Base-by-base conservation (phyloP, 2,888 invertebrate genomes). In the Troides oblongomaculatus region DNA sequence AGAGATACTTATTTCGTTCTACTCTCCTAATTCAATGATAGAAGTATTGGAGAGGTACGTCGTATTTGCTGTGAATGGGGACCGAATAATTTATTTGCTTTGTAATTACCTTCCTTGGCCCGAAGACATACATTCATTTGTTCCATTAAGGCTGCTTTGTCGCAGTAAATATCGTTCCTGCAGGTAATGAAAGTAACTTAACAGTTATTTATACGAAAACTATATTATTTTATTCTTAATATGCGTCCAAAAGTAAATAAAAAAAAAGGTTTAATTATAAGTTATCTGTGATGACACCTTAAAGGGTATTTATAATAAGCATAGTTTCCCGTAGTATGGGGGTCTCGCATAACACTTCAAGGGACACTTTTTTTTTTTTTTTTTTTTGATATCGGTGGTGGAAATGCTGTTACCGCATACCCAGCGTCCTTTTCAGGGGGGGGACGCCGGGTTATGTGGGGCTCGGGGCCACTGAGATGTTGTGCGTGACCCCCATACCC, bases 31-130 rank as follows among this genome's bases (percentile, higher is more conserved):
- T 50, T 50, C 50, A 50, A 14, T 21, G 21, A 57, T 10, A 57
- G 21, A 18, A 21, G 56, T 57, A 57, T 21, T 21, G 56, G 56
- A 57, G 56, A n/a, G 21, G n/a, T 18, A 21, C 56, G 25, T 8
- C 57, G 43, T 58, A 43, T 46, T 63, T 36, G 62, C 21, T 75
- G 83, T 81, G 78, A 76, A 83, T 80, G 78, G 79, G 76, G 74
- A 74, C 74, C 72, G 79, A 83, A 84, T 84, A 81, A 85, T 83
- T 83, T 81, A 85, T 85, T 79, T 79, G 74, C 78, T 75, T 69
- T 74, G 76, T 83, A 85, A 86, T 84, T 83, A 85, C 81, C 79
- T 86, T 78, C 75, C 72, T 68, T 71, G 62, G 23, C 63, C 72
- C 72, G 71, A 71, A 73, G 75, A 79, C 78, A 46, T 68, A 68